These are phyloP conservation scores for Celastrina argiolus DNA, from an alignment of 2,888 invertebrate genomes.

Conservation along the genomic window DNA sequence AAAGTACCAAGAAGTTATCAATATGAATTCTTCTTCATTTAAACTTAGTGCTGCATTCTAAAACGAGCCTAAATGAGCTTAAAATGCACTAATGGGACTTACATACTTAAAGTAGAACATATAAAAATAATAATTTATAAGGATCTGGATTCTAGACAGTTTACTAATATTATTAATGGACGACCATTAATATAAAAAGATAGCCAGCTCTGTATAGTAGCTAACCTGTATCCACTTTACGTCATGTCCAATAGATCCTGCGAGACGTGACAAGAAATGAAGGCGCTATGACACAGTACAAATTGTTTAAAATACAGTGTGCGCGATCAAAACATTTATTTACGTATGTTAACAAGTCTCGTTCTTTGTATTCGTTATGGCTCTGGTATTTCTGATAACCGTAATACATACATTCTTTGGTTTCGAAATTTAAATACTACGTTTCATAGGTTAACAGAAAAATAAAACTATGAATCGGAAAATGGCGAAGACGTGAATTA, in stretches of 20 bases:
- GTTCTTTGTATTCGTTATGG: conserved; percentile 4
- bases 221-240: not conserved
- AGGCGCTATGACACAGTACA: conserved; percentile 13
- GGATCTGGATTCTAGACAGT: too few relatives aligned
- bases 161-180: too few relatives aligned
- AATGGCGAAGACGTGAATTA: not conserved
- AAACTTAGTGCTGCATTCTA: not conserved
- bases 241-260: conserved; percentile 19
- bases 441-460: not conserved
- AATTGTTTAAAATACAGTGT: conserved; percentile 25
- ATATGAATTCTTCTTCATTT: not conserved
- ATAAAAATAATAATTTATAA: too few relatives aligned
- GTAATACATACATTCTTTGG: not conserved
- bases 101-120: too few relatives aligned
- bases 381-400: conserved; percentile 6
- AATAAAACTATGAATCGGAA: not conserved
- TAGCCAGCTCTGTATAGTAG: not conserved
- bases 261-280: conserved; percentile 19
- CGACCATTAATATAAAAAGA: not conserved
- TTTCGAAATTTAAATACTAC: not conserved
- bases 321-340: conserved; percentile 24
- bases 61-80: not conserved
- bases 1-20: not conserved
- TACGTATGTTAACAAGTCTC: conserved; percentile 7
- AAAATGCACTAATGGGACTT: too few relatives aligned